A percentile compares a stretch with the other conserved stretches of the same genome.
Conservation (phyloP, 1,140 invertebrate species). For the Eubasilissa regina region DNA sequence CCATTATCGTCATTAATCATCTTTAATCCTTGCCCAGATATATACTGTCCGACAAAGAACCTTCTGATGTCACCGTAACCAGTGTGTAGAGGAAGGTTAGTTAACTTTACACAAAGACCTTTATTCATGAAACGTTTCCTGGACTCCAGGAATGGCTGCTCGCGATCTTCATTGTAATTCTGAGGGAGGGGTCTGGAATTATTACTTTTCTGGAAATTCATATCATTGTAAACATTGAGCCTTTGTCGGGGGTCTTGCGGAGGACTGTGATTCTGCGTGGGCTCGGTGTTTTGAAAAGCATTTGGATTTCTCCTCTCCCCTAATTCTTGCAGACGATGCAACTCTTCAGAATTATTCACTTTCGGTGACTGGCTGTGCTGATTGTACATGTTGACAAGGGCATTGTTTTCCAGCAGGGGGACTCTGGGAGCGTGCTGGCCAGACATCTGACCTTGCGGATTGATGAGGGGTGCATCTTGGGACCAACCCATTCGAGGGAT, state of each 20-base stretch:
- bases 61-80: conserved; percentile 85
- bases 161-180: conserved; percentile 40
- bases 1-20: conserved; percentile 87
- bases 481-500: conserved; percentile 31
- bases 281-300: conserved; percentile 71
- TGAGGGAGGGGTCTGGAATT: conserved; percentile 29
- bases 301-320: conserved; percentile 76
- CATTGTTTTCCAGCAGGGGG: conserved; percentile 6
- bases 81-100: conserved; percentile 78
- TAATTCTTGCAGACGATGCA: conserved; percentile 72
- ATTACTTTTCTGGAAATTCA: conserved; percentile 12
- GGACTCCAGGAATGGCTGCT: conserved; percentile 26
- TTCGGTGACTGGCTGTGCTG: conserved; percentile 5
- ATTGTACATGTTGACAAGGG: conserved; percentile 26
- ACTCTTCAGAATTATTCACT: conserved; percentile 56
- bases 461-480: conserved; percentile 6
- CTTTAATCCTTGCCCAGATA: conserved; percentile 88
- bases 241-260: conserved; percentile 25
- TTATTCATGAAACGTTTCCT: conserved; percentile 57
- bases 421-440: not conserved
- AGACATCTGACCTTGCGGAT: conserved; percentile 9
- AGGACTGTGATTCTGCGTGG: conserved; percentile 50
- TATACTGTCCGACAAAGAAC: conserved; percentile 85
- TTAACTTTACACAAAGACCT: conserved; percentile 80
- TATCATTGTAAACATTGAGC: conserved; percentile 14